Evolutionary conservation across 2,797 vertebrate genomes (phyloP).

Genomic region (Myotis pilosus): DNA sequence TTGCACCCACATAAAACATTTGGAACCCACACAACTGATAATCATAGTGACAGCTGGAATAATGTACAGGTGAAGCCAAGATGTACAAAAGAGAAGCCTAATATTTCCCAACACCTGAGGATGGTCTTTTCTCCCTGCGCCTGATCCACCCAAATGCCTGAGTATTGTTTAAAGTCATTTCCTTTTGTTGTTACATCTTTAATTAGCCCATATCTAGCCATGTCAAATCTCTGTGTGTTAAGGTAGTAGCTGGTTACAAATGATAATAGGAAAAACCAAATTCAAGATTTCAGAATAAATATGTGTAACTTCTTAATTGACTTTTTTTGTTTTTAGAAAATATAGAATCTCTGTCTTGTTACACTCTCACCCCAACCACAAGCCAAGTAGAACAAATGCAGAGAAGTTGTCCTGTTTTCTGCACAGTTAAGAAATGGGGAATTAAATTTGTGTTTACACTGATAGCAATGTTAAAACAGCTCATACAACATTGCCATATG

Average conservation of each 20-base stretch:
- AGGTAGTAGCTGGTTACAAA: not conserved
- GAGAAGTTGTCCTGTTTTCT: conserved; percentile 34
- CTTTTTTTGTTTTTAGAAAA: not conserved
- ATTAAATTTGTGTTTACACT: conserved; percentile 82
- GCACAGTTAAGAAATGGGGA: conserved; percentile 19
- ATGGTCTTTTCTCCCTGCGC: not conserved
- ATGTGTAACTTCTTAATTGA: not conserved
- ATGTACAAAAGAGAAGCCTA: conserved; percentile 1
- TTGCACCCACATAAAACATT: not conserved
- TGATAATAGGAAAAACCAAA: not conserved
- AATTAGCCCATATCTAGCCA: not conserved
- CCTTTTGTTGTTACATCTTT: conserved; percentile 13
- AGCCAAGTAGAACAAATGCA: conserved; percentile 10
- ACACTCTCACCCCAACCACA: not conserved
- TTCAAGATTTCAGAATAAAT: conserved; percentile 21
- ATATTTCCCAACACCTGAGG: not conserved
- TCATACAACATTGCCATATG: conserved; percentile 83
- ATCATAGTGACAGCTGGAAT: not conserved
- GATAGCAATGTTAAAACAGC: conserved; percentile 85
- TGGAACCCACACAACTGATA: not conserved
- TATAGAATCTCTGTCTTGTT: not conserved
- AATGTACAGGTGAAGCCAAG: not conserved
- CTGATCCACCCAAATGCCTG: not conserved
- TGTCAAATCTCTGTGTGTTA: not conserved
- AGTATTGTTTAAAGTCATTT: not conserved